phyloP scores from a whole-genome alignment of 2,113 vertebrate species.

The Pseudolaguvia tuberculata region DNA sequence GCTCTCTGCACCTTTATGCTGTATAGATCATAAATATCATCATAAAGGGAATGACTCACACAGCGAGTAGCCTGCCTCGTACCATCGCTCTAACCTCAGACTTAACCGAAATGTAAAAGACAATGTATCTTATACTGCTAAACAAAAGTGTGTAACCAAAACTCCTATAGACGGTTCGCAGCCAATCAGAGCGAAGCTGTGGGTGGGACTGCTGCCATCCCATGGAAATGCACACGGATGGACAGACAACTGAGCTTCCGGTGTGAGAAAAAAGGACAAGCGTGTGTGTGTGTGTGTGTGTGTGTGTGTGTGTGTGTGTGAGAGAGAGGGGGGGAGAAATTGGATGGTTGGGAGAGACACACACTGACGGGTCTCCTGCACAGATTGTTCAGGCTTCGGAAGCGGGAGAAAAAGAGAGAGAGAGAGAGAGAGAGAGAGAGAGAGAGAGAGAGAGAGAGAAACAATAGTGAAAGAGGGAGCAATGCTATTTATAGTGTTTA shows the following conservation, averaged over 20 bases:
- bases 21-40: not conserved
- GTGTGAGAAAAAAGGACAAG: slow-evolving; percentile 17
- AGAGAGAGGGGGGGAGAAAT: slow-evolving; percentile 8
- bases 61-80: too few species aligned
- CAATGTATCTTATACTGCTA: too few species aligned
- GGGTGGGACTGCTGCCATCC: slow-evolving; percentile 12
- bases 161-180: too few species aligned
- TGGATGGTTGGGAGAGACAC: not conserved
- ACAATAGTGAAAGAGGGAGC: slow-evolving; percentile 2
- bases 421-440: slow-evolving; percentile 4
- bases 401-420: slow-evolving; percentile 8
- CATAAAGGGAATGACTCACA: not conserved
- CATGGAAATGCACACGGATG: not conserved
- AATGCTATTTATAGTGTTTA: slow-evolving; percentile 62
- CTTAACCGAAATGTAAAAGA: too few species aligned
- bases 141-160: too few species aligned
- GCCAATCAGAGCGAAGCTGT: slow-evolving; percentile 5
- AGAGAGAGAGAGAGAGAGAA: slow-evolving; percentile 2
- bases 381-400: slow-evolving; percentile 23
- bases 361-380: slow-evolving; percentile 26
- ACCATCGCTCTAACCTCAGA: too few species aligned
- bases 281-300: too few species aligned
- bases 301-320: not conserved
- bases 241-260: slow-evolving; percentile 30
- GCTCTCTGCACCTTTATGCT: not conserved